Evolutionary conservation across 2,797 vertebrate species (phyloP).

Genomic region (Echiichthys vipera): DNA sequence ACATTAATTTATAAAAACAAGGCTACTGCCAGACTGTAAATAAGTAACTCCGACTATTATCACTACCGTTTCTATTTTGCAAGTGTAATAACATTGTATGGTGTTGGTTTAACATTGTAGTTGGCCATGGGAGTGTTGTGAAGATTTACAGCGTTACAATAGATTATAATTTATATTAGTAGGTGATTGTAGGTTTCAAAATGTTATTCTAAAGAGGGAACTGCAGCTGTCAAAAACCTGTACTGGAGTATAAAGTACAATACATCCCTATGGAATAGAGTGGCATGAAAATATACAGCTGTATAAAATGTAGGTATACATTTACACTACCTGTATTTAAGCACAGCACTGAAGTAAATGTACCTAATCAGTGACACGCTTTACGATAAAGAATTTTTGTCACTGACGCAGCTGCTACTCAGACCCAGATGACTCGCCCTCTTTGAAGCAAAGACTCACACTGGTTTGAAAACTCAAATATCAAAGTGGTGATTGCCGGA

Average conservation of each 20-base stretch:
- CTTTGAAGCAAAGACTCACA: background rate
- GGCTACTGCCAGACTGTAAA: too few relatives aligned
- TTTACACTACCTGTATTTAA: background rate
- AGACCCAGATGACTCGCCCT: background rate
- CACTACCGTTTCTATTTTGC: background rate
- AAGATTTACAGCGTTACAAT: background rate
- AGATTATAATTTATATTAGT: background rate
- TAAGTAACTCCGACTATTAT: background rate
- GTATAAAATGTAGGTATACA: background rate
- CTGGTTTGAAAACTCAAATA: constrained; percentile 13
- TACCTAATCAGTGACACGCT: background rate
- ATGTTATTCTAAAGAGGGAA: background rate
- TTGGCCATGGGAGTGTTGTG: background rate
- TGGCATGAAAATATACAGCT: too few relatives aligned
- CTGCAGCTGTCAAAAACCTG: too few relatives aligned
- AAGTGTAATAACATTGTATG: background rate
- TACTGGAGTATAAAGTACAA: too few relatives aligned
- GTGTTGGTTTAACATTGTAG: too few relatives aligned
- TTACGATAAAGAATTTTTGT: background rate
- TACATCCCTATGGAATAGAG: too few relatives aligned
- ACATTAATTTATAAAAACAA: too few relatives aligned
- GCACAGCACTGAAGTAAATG: background rate
- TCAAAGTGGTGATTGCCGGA: constrained; percentile 14
- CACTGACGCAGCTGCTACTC: background rate
- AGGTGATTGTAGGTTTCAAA: background rate